These are phyloP conservation scores for Mus minutoides DNA, from an alignment of 2,797 vertebrate genomes.

Conservation along the genomic window DNA sequence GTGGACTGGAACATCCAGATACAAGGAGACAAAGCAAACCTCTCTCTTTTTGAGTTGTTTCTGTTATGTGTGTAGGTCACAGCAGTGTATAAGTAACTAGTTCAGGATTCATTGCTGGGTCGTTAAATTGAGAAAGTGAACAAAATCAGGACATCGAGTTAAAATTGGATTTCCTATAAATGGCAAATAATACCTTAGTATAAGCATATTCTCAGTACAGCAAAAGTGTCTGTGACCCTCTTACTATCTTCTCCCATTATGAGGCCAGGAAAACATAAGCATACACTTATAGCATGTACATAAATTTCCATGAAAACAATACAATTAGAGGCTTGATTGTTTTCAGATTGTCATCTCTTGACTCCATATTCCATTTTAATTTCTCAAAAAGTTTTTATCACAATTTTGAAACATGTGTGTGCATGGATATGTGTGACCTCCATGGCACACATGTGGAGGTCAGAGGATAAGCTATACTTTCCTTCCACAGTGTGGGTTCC, in stretches of 20 bases:
- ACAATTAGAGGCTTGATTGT: not conserved
- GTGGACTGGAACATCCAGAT: not conserved
- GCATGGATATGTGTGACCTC: not conserved
- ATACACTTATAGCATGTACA: not conserved
- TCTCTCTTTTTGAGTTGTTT: not conserved
- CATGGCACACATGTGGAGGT: not conserved
- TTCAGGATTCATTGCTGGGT: not conserved
- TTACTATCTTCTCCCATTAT: not conserved
- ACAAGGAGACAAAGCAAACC: not conserved
- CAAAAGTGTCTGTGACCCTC: not conserved
- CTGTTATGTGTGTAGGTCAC: not conserved
- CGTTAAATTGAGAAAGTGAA: not conserved
- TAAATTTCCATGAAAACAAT: not conserved
- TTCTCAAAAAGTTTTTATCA: not conserved
- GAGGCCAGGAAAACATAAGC: not conserved
- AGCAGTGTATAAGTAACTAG: not conserved
- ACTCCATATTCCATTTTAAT: conserved; percentile 39
- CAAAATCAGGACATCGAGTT: not conserved
- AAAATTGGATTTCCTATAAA: conserved; percentile 17
- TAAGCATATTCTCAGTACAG: not conserved
- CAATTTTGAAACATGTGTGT: not conserved
- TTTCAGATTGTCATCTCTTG: not conserved
- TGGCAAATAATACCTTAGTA: not conserved
- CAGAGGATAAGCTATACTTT: not conserved
- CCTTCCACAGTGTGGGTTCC: not conserved